A percentile compares a stretch with the other conserved stretches of the same genome.
These are phyloP conservation scores for Grantiella picta DNA, from an alignment of 2,113 vertebrate species.

Conservation along the genomic window DNA sequence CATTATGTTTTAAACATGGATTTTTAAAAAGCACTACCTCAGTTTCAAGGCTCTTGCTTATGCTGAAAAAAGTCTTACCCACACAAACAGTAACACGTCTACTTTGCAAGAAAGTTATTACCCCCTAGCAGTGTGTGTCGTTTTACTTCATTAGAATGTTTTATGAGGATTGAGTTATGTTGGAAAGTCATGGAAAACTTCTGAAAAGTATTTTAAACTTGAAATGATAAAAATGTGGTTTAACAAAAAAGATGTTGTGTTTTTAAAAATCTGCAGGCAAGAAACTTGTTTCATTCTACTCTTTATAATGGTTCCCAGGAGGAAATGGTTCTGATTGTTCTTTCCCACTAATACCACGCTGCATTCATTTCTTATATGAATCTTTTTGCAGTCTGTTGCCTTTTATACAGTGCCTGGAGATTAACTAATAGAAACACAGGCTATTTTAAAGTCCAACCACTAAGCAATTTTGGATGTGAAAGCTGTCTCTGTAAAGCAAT, in stretches of 20 bases:
- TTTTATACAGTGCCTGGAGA: not conserved
- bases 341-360: not conserved
- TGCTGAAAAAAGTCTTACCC: not conserved
- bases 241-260: not conserved
- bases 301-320: not conserved
- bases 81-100: not conserved
- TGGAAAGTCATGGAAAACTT: not conserved
- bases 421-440: constrained; percentile 24
- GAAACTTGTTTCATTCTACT: not conserved
- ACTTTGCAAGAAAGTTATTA: not conserved
- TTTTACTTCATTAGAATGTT: not conserved
- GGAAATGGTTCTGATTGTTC: not conserved
- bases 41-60: not conserved
- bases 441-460: not conserved
- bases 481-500: constrained; percentile 21
- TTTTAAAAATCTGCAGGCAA: not conserved
- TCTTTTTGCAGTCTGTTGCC: not conserved
- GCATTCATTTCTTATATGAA: not conserved
- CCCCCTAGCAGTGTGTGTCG: not conserved
- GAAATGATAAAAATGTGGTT: not conserved
- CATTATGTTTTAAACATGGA: not conserved
- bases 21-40: not conserved
- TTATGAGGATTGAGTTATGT: not conserved
- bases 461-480: constrained; percentile 24
- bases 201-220: not conserved